Base-by-base conservation (phyloP, 2,888 invertebrate species). In the Eulithis testata region DNA sequence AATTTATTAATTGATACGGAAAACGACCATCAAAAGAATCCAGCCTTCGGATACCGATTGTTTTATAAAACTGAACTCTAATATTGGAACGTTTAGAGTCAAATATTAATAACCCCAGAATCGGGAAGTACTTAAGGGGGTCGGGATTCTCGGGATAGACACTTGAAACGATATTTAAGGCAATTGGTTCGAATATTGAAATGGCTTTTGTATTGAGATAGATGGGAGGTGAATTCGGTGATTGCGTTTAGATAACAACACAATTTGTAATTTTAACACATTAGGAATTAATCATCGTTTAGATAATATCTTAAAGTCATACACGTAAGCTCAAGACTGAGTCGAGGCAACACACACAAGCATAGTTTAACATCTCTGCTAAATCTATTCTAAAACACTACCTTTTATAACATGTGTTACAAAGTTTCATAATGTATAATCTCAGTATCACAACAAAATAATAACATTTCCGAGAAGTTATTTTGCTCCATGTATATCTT, bases 1-100 rank as follows among this genome's bases (percentile, higher is more conserved):
- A 85, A 87, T 88, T 81, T 79, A 82, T 86, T 85, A 87, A 88
- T 87, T 82, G 83, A 81, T 80, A 78, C 79, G 57, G 67, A 76
- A 76, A 76, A 74, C 65, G 74, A 65, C 65, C 61, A 67, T 66
- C 71, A 67, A 44, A 76, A 73, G 63, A 72, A 68, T 72, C 68
- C 60, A 58, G 63, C 67, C 66, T 66, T 63, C 66, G 40, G 45
- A 49, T 57, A 49, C 11, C 21, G 14, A 27, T 51, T 7, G 5
- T 6, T 60, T 27, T 11, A 44, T 37, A 31, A 76, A 76, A 76
- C 60, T 69, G 59, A 43, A 59, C 69, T 62, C 61, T 76, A 68
- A 37, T 65, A 61, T 3, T 11, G 4, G 53, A 49, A 3, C n/a
- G 0, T 55, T 37, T 67, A 74, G 59, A 73, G 74, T 69, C 68